A percentile compares a stretch with the other conserved stretches of the same genome.
Conservation (phyloP, 2,797 vertebrate species). For the Enteromius argenteus region DNA sequence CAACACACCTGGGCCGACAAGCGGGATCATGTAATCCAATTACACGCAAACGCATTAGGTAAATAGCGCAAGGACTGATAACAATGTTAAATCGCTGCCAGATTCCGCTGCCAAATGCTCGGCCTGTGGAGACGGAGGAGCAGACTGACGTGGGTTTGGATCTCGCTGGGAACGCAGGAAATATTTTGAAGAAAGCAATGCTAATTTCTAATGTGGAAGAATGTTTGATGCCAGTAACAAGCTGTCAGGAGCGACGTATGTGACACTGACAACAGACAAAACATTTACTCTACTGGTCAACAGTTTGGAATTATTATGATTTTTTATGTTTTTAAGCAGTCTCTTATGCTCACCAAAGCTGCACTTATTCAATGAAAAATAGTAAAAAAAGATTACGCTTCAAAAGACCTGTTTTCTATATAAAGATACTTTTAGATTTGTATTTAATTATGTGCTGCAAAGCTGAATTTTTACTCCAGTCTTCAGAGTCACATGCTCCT, state of each 20-base stretch:
- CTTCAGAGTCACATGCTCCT: neutral
- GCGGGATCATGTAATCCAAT: slow-evolving; percentile 51
- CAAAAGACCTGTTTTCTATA: neutral
- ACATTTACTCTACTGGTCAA: neutral
- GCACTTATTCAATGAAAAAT: neutral
- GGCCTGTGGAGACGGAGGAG: neutral
- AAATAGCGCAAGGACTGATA: slow-evolving; percentile 38
- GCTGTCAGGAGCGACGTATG: neutral
- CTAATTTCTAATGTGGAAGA: neutral
- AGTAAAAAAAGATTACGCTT: no score
- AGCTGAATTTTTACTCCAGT: neutral
- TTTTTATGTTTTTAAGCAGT: neutral
- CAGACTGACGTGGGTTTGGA: neutral
- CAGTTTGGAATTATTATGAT: neutral
- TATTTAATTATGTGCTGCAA: neutral
- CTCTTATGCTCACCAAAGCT: neutral
- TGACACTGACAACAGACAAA: neutral
- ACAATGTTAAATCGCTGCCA: slow-evolving; percentile 44
- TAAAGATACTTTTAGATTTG: neutral
- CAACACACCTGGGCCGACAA: slow-evolving; percentile 55
- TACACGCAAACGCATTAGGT: slow-evolving; percentile 43
- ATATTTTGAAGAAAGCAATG: neutral
- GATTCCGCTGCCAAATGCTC: slow-evolving; percentile 11
- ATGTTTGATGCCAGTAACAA: slow-evolving; percentile 1
- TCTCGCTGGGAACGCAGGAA: neutral